These are phyloP conservation scores for Campylorhamphus procurvoides DNA, from an alignment of 2,113 vertebrate species.

Conservation along the genomic window DNA sequence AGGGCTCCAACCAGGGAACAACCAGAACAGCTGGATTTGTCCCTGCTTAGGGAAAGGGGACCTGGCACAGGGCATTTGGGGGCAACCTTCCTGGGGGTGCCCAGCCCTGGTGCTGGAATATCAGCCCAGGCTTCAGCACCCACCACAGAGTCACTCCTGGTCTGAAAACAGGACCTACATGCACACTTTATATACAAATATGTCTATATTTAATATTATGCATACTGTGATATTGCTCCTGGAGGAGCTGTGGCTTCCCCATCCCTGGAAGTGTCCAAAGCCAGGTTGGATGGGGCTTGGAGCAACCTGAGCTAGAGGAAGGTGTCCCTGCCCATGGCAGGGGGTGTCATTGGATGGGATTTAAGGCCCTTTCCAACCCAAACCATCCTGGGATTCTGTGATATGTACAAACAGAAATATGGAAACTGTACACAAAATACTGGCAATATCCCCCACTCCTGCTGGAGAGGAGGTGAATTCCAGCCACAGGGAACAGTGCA, in stretches of 20 bases:
- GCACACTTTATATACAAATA: too few relatives aligned
- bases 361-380: not conserved
- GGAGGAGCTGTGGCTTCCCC: not conserved
- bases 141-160: not conserved
- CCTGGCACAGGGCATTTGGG: not conserved
- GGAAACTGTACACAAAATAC: not conserved
- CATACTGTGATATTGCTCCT: not conserved
- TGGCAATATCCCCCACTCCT: not conserved
- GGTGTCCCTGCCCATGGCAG: not conserved
- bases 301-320: not conserved
- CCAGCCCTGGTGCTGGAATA: not conserved
- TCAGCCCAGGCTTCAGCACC: not conserved
- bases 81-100: not conserved
- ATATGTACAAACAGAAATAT: not conserved
- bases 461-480: not conserved
- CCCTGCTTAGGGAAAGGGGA: not conserved
- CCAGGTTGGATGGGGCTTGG: rapidly evolving
- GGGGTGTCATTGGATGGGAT: not conserved
- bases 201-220: not conserved
- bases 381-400: not conserved
- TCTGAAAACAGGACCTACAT: not conserved
- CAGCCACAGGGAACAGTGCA: not conserved
- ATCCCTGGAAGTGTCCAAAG: not conserved
- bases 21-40: not conserved
- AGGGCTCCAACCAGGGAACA: not conserved